Conservation (phyloP, 64 coral and sea anemone species). For the Catalaphyllia jardinei region DNA sequence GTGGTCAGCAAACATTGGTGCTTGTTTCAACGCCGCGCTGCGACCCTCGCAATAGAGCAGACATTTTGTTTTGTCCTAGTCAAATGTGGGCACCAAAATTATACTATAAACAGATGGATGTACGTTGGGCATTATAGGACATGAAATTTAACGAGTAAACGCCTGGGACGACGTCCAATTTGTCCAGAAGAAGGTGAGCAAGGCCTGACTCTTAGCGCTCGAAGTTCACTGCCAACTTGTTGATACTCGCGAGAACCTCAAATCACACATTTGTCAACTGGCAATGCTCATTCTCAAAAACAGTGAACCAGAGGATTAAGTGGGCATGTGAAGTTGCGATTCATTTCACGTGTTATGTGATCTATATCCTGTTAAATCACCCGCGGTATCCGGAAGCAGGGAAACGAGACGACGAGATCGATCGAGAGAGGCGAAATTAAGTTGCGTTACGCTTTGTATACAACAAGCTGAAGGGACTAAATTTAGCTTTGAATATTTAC, state of each 20-base stretch:
- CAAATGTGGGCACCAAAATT: constrained; percentile 34
- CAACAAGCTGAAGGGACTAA: constrained; percentile 18
- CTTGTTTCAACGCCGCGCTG: constrained; percentile 20
- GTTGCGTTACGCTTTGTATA: constrained; percentile 44
- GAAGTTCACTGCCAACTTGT: constrained; percentile 20
- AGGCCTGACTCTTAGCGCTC: constrained; percentile 8
- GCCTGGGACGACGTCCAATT: constrained; percentile 24
- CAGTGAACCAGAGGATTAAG: constrained; percentile 7
- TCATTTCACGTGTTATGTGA: constrained; percentile 40
- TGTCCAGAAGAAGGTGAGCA: constrained; percentile 26
- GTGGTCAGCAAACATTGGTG: constrained; percentile 50
- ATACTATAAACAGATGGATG: constrained; percentile 44
- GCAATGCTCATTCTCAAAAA: constrained; percentile 24
- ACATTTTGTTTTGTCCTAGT: constrained; percentile 56
- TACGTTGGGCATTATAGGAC: constrained; percentile 25
- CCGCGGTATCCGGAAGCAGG: constrained; percentile 42
- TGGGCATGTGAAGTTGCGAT: constrained; percentile 15
- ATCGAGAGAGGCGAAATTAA: background rate
- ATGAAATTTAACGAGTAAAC: constrained; percentile 12
- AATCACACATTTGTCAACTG: constrained; percentile 47
- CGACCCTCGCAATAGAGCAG: constrained; percentile 35
- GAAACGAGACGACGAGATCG: constrained; percentile 3
- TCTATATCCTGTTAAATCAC: constrained; percentile 55
- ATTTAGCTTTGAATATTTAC: constrained; percentile 8
- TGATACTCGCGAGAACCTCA: constrained; percentile 31